Evolutionary conservation across 2,888 invertebrate species (phyloP), one percentile per base, ranked within the genome.

Genomic region (Xanthostigma xanthostigma): DNA sequence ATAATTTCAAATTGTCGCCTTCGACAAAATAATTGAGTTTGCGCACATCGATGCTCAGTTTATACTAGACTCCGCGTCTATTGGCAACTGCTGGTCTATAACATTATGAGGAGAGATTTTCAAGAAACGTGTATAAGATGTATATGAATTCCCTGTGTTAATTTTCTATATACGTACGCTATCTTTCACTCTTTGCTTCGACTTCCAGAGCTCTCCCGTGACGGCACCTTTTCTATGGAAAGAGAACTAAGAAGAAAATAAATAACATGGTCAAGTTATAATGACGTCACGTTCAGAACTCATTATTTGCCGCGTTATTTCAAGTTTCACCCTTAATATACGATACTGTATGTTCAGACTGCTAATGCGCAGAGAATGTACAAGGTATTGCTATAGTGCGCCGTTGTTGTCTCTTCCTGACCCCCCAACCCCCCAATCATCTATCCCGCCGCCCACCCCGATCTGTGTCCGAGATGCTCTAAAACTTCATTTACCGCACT

Each of bases 281-380:
- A 68, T 68, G 68, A 68, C 65, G 66, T 68, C 68, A 68, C 68
- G 68, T 68, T 62, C 67, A 62, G 66, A 67, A 67, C 66, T 67
- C 67, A 67, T 68, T 68, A 67, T 65, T 64, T 65, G 61, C 60
- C 61, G 64, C 63, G 63, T 63, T 64, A 64, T 63, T 68, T 67
- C 65, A 63, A 66, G 64, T 66, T 65, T 64, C 64, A 63, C 63
- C 66, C 64, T 65, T 66, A 64, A 65, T 66, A 65, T 65, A 48
- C 64, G 59, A 55, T 54, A 53, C 53, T 54, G 57, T 56, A 58
- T 61, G 58, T 56, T 53, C 58, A 55, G 65, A 66, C 65, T 65
- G 65, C 66, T 64, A 64, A 66, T 66, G 57, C 46, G 17, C 6
- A 27, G 27, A 27, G 27, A 27, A 27, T 27, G 27, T 27, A 27